These are phyloP conservation scores for Anthoscopus minutus DNA, from an alignment of 2,113 vertebrate species.

Conservation along the genomic window DNA sequence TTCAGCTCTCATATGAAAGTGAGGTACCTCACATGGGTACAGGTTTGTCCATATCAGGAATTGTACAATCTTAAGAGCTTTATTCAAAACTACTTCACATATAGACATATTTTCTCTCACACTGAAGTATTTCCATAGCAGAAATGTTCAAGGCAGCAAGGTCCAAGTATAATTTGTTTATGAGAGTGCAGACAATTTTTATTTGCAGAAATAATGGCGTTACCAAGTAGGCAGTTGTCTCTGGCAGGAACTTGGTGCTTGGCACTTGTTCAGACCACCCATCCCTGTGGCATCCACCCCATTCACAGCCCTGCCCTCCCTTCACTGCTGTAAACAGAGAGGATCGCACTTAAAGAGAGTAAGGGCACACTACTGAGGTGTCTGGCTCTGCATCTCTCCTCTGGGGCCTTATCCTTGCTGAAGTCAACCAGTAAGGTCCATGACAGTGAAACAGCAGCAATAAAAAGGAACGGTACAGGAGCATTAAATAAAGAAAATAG, in stretches of 20 bases:
- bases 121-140: neutral
- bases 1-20: neutral
- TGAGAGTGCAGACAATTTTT: neutral
- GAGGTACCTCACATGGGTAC: neutral
- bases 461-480: neutral
- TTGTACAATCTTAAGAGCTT: neutral
- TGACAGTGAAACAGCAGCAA: neutral
- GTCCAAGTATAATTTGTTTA: neutral
- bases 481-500: neutral
- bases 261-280: constrained; percentile 22
- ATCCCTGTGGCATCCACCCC: neutral
- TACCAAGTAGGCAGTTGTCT: neutral
- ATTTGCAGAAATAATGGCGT: neutral
- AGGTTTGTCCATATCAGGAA: constrained; percentile 21
- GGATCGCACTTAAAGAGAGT: neutral
- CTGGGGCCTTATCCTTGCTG: neutral
- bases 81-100: neutral
- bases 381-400: neutral
- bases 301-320: neutral
- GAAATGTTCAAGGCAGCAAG: neutral
- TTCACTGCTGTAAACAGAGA: accelerated
- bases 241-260: neutral
- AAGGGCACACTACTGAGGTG: accelerated
- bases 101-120: neutral
- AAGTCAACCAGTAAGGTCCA: neutral